Conservation (phyloP, 1,140 invertebrate species). For the Hyles euphorbiae region DNA sequence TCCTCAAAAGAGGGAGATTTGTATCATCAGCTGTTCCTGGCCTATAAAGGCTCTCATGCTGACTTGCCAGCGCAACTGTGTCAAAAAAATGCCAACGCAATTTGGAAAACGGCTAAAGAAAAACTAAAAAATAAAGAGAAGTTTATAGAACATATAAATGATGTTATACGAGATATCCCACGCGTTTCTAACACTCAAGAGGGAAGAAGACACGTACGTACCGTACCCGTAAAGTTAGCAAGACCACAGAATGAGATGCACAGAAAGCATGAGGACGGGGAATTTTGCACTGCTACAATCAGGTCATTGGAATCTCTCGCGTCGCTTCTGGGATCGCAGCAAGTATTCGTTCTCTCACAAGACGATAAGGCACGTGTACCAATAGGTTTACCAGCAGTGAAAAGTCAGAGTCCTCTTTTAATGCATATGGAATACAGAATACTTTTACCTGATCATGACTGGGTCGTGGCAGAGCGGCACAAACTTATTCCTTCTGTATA, state of each 20-base stretch:
- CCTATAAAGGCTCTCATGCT: no score
- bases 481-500: slow-evolving; percentile 67
- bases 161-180: slow-evolving; percentile 11
- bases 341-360: slow-evolving; percentile 37
- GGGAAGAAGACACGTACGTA: slow-evolving; percentile 31
- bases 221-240: slow-evolving; percentile 45
- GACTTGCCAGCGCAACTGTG: no score
- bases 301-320: slow-evolving; percentile 23
- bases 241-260: slow-evolving; percentile 34
- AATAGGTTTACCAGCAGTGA: slow-evolving; percentile 38
- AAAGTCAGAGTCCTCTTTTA: slow-evolving; percentile 41
- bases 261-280: slow-evolving; percentile 25
- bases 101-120: no score
- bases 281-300: slow-evolving; percentile 36
- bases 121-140: no score
- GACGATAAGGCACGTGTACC: slow-evolving; percentile 39
- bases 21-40: no score
- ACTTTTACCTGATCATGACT: slow-evolving; percentile 22
- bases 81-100: no score
- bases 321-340: slow-evolving; percentile 30
- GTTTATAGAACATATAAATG: no score
- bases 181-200: slow-evolving; percentile 33
- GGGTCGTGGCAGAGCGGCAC: slow-evolving; percentile 47
- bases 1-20: no score
- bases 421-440: slow-evolving; percentile 67